phyloP scores from a whole-genome alignment of 1,140 invertebrate species.

The Magallana angulata region DNA sequence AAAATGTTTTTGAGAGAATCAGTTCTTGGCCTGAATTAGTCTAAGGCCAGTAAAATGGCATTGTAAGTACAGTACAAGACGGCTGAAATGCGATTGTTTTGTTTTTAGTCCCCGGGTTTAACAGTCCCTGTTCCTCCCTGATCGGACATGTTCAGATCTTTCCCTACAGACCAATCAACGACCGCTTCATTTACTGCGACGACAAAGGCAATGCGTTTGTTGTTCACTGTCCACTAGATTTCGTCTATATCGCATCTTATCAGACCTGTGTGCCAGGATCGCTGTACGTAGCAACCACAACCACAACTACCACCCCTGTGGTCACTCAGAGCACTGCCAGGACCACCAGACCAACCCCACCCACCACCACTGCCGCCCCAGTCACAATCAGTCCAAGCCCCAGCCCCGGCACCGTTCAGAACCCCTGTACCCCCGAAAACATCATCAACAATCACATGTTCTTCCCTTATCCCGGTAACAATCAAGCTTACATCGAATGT shows the following conservation, averaged over 20 bases:
- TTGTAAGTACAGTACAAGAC: neutral
- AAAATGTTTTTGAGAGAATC: neutral
- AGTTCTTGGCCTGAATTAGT: neutral
- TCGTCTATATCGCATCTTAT: slow-evolving; percentile 29
- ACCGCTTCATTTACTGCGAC: slow-evolving; percentile 57
- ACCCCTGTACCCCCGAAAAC: slow-evolving; percentile 57
- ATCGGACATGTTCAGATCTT: slow-evolving; percentile 49
- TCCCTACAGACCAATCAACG: slow-evolving; percentile 42
- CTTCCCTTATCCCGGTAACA: slow-evolving; percentile 53
- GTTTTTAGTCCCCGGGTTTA: slow-evolving; percentile 18
- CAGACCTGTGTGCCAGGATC: slow-evolving; percentile 51
- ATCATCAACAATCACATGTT: slow-evolving; percentile 45
- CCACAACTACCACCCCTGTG: neutral
- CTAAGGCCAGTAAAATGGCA: too few species aligned
- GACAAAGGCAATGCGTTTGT: slow-evolving; percentile 50
- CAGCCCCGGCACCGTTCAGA: slow-evolving; percentile 41
- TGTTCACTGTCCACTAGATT: slow-evolving; percentile 51
- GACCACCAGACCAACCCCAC: slow-evolving; percentile 27
- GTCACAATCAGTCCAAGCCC: slow-evolving; percentile 34
- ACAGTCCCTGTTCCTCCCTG: slow-evolving; percentile 2
- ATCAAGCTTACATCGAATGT: slow-evolving; percentile 55
- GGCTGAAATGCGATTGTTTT: neutral
- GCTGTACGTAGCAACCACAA: slow-evolving; percentile 26
- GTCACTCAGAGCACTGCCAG: slow-evolving; percentile 8
- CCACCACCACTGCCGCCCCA: neutral